A percentile compares a stretch with the other conserved stretches of the same genome.
Evolutionary conservation across 2,113 vertebrate species (phyloP).

Genomic region (Pterocles orientalis): DNA sequence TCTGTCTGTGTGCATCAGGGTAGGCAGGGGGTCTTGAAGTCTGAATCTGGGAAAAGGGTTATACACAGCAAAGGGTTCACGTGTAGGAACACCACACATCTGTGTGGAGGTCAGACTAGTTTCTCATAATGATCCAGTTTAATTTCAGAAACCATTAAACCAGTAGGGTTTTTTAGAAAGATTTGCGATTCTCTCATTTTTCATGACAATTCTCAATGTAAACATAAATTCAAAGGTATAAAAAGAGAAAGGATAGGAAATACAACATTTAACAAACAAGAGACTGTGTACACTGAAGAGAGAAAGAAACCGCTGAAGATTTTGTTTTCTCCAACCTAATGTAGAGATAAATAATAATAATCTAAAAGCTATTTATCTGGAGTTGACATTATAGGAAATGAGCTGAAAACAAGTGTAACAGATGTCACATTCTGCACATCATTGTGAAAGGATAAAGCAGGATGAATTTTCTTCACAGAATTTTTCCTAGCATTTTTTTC

Average conservation of each 20-base stretch:
- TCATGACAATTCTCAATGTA: neutral
- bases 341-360: neutral
- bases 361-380: neutral
- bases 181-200: neutral
- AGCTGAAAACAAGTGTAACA: neutral
- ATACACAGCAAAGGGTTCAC: neutral
- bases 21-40: neutral
- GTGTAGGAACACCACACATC: neutral
- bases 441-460: neutral
- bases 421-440: neutral
- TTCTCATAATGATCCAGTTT: neutral
- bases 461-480: neutral
- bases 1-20: accelerated
- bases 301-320: neutral
- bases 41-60: neutral
- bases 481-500: neutral
- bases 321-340: neutral
- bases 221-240: neutral
- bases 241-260: neutral
- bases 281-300: neutral
- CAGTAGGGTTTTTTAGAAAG: neutral
- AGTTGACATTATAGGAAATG: neutral
- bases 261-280: neutral
- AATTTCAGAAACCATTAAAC: neutral
- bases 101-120: neutral